These are phyloP conservation scores for Pangasius macronema DNA, from an alignment of 2,797 vertebrate species.

Conservation along the genomic window DNA sequence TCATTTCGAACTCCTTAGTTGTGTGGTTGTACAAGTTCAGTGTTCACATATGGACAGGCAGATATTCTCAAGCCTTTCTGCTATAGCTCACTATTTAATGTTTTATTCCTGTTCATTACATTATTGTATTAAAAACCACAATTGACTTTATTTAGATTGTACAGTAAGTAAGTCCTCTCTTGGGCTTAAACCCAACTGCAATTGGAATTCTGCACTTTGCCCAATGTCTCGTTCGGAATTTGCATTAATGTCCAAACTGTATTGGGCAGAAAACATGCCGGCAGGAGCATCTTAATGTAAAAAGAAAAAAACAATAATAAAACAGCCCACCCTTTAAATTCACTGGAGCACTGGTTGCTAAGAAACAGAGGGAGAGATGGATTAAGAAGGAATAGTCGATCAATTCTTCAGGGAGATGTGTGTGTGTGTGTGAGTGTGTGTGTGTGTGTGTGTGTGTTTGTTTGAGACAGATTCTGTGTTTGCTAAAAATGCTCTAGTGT, in stretches of 20 bases:
- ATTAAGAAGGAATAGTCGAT: conserved; percentile 80
- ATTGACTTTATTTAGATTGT: conserved; percentile 29
- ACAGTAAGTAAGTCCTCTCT: conserved; percentile 21
- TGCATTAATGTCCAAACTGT: conserved; percentile 28
- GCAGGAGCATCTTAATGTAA: conserved; percentile 44
- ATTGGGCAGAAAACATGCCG: conserved; percentile 36
- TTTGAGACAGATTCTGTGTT: conserved; percentile 21
- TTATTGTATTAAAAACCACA: conserved; percentile 35
- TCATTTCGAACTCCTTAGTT: not conserved
- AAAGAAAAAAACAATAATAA: conserved; percentile 69
- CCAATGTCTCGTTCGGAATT: conserved; percentile 34
- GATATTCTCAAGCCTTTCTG: not conserved
- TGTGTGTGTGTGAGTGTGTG: conserved; percentile 51
- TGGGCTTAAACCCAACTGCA: conserved; percentile 22
- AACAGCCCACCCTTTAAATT: conserved; percentile 71
- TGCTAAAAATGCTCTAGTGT: conserved; percentile 35
- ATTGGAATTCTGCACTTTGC: conserved; percentile 36
- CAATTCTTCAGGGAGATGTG: conserved; percentile 69
- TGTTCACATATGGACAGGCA: not conserved
- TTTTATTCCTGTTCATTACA: conserved; percentile 23
- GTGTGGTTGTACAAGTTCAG: not conserved
- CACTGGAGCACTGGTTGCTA: conserved; percentile 76
- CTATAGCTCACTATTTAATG: conserved; percentile 6
- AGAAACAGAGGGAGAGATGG: conserved; percentile 82
- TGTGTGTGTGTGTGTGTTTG: conserved; percentile 34